These are phyloP conservation scores for Strigamia crassipes DNA, from an alignment of 2,888 invertebrate species.

Conservation along the genomic window DNA sequence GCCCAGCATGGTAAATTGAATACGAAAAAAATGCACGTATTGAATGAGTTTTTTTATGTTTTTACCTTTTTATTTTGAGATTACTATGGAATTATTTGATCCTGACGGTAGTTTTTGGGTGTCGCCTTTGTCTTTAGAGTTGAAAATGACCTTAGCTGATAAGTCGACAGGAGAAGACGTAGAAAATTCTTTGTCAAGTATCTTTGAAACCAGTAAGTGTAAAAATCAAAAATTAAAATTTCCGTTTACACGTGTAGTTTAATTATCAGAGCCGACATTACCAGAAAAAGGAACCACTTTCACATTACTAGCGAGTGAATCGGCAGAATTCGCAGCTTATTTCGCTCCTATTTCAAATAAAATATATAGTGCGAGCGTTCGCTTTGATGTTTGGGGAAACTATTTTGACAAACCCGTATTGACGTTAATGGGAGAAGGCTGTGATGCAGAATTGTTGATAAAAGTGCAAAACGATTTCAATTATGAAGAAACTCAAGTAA, in stretches of 20 bases:
- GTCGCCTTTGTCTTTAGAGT: not conserved
- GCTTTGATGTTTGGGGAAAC: not conserved
- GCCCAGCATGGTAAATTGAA: not conserved
- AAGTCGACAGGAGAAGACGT: not conserved
- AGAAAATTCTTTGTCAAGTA: not conserved
- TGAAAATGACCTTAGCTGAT: not conserved
- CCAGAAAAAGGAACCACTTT: not conserved
- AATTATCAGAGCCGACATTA: no score
- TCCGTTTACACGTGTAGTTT: no score
- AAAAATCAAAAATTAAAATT: not conserved
- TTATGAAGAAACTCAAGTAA: not conserved
- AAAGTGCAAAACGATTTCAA: not conserved
- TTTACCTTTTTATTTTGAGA: not conserved
- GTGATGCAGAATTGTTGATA: not conserved
- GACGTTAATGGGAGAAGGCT: not conserved
- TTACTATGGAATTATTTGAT: not conserved
- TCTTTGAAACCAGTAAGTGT: not conserved
- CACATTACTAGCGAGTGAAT: not conserved
- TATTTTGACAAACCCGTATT: not conserved
- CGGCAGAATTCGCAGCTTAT: not conserved
- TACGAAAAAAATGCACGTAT: not conserved
- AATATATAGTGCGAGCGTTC: not conserved
- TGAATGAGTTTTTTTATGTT: not conserved
- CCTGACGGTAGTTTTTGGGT: not conserved
- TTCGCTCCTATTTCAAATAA: not conserved